Percentiles rank a stretch among this genome's conserved stretches.
These are phyloP conservation scores for Centropristis striata DNA, from an alignment of 2,113 vertebrate genomes.

Conservation along the genomic window DNA sequence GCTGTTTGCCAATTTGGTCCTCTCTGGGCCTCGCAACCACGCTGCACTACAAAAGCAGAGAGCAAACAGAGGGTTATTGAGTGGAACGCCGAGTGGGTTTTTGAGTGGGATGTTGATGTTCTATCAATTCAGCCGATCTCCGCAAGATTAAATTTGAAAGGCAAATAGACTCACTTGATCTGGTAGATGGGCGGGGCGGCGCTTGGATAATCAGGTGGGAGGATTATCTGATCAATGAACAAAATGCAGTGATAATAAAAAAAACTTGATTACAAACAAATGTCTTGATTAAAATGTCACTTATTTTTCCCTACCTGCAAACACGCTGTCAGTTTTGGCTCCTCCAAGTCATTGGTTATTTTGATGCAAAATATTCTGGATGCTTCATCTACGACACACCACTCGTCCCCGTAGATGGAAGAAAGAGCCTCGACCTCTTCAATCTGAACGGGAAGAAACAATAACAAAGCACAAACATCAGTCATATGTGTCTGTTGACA, in stretches of 20 bases:
- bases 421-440: constrained; percentile 98
- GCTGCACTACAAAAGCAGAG: constrained; percentile 88
- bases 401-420: constrained; percentile 96
- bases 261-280: neutral
- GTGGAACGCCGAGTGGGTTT: constrained; percentile 46
- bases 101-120: constrained; percentile 57
- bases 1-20: constrained; percentile 88
- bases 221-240: constrained; percentile 88
- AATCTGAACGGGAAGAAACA: constrained; percentile 80
- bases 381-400: constrained; percentile 95
- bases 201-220: constrained; percentile 92
- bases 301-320: constrained; percentile 89
- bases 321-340: constrained; percentile 90
- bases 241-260: constrained; percentile 2
- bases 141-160: constrained; percentile 56
- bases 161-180: constrained; percentile 91
- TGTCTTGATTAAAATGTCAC: constrained; percentile 5
- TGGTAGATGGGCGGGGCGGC: constrained; percentile 95
- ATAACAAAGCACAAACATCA: constrained; percentile 21
- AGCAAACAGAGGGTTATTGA: constrained; percentile 72
- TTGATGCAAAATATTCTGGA: constrained; percentile 96
- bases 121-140: constrained; percentile 52
- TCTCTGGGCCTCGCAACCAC: constrained; percentile 92
- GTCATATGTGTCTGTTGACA: neutral
- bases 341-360: constrained; percentile 87